phyloP scores from a whole-genome alignment of 2,888 invertebrate genomes.

The Leptogaster cylindrica region DNA sequence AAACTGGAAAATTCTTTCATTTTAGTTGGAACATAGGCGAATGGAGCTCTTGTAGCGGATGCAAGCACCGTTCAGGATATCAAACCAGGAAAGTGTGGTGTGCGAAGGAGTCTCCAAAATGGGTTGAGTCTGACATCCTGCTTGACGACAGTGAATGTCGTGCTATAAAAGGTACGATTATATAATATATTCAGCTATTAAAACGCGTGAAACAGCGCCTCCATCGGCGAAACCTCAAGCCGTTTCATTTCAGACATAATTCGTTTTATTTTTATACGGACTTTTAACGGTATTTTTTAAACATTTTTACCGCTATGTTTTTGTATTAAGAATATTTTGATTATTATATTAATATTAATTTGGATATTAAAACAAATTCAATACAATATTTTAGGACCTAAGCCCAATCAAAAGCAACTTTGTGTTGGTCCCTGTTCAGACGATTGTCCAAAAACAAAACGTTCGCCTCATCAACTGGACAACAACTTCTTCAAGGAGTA shows the following conservation, averaged over 20 bases:
- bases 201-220: too few species aligned
- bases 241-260: too few species aligned
- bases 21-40: slow-evolving; percentile 69
- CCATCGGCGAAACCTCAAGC: too few species aligned
- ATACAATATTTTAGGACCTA: too few species aligned
- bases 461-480: background rate
- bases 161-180: too few species aligned
- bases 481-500: slow-evolving; percentile 9
- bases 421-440: slow-evolving; percentile 51
- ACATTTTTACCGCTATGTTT: too few species aligned
- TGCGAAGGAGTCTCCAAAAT: slow-evolving; percentile 60
- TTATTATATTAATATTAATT: too few species aligned
- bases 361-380: too few species aligned
- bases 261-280: too few species aligned
- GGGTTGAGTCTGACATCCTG: slow-evolving; percentile 62
- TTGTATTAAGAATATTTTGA: too few species aligned
- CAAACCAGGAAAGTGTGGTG: slow-evolving; percentile 63
- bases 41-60: slow-evolving; percentile 70
- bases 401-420: slow-evolving; percentile 56
- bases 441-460: background rate
- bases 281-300: too few species aligned
- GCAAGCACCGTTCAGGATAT: slow-evolving; percentile 62
- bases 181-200: too few species aligned
- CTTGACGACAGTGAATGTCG: slow-evolving; percentile 58
- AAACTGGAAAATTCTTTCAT: background rate